Evolutionary conservation across 2,113 vertebrate species (phyloP), one percentile per base, ranked within the genome.

Genomic region (Numida meleagris): DNA sequence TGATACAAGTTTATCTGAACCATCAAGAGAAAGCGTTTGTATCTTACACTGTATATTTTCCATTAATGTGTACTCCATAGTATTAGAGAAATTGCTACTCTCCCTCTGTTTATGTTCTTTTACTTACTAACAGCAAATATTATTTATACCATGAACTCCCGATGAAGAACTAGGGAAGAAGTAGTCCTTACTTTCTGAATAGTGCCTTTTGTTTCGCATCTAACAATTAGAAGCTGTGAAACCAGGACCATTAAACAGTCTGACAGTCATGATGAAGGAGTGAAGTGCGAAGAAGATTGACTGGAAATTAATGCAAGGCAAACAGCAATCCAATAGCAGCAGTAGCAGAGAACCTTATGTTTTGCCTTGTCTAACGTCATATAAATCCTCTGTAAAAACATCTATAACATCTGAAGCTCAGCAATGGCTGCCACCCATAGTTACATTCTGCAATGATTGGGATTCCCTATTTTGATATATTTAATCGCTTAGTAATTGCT

Each of bases 61-160:
- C 67, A 61, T 51, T 79, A 40, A 15, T 29, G 12, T 24, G 5
- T 42, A 45, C 31, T 81, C 36, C 13, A 23, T 14, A 68, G 55
- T 33, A 88, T 48, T 25, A 58, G 50, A 18, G 88, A 50, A 7
- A 72, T 61, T 88, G 15, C 33, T 67, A 4, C 23, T 82, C 21
- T 88, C n/a, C 18, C 24, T 36, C 45, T 82, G 33, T 68, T 88
- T 81, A 25, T 84, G 91, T 84, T 75, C 43, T n/a, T 96, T 74
- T 75, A 3, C 43, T 65, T 73, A 29, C 23, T 68, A 74, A 71
- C 17, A 75, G 16, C 29, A 71, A 29, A 38, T 48, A 13, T 8
- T 36, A 7, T 36, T 33, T 31, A 43, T 1, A 2, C 25, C 58
- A 57, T 40, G 45, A 59, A 14, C 14, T 86, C 34, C 31, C 61